These are phyloP conservation scores for Sebastiscus albofasciatus DNA, from an alignment of 2,797 vertebrate genomes.

Conservation along the genomic window DNA sequence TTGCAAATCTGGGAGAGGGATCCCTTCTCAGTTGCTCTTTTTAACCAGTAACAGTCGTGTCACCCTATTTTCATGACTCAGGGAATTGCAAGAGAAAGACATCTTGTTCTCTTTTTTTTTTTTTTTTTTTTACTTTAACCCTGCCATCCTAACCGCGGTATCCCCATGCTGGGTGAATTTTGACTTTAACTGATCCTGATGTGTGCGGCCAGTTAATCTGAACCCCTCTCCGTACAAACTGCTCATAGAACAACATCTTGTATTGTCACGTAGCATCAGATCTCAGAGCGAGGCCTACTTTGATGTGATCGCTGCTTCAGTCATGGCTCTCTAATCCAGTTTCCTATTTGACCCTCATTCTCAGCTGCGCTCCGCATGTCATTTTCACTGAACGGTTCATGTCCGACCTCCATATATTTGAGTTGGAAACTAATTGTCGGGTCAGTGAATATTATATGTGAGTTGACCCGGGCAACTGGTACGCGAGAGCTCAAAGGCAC, in stretches of 20 bases:
- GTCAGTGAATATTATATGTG: constrained; percentile 54
- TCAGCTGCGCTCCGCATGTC: constrained; percentile 69
- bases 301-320: constrained; percentile 77
- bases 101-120: constrained; percentile 65
- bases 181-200: constrained; percentile 78
- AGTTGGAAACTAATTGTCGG: constrained; percentile 53
- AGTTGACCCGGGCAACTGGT: constrained; percentile 36
- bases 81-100: constrained; percentile 68
- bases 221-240: constrained; percentile 64
- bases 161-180: constrained; percentile 51
- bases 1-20: background rate
- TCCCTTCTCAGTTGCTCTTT: background rate
- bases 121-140: constrained; percentile 27
- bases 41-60: constrained; percentile 45
- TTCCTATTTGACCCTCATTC: constrained; percentile 76
- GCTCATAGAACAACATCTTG: constrained; percentile 73
- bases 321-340: constrained; percentile 79
- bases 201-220: constrained; percentile 75
- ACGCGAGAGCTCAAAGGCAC: constrained; percentile 17
- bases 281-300: constrained; percentile 77
- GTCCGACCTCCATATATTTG: constrained; percentile 44
- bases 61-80: constrained; percentile 52
- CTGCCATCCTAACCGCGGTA: constrained; percentile 42
- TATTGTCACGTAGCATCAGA: constrained; percentile 83
- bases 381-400: constrained; percentile 64